Evolutionary conservation across 2,797 vertebrate species (phyloP), one percentile per base, ranked within the genome.

Genomic region (Pyrocephalus nanus): DNA sequence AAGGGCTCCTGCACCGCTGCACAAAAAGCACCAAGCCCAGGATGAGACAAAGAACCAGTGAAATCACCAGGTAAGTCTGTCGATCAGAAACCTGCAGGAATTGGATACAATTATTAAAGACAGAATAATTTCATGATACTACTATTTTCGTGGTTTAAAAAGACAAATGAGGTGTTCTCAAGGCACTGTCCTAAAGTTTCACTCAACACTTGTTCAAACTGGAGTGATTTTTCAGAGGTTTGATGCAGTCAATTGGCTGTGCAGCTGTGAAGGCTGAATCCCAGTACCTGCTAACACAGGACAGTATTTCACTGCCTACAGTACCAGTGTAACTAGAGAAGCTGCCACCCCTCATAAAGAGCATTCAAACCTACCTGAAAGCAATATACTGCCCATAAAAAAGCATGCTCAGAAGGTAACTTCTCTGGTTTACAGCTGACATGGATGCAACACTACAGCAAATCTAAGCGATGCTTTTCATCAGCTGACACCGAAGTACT

Each of bases 31-130:
- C 98, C 92, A 99, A 94, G 54, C 98, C 99, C 97, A 99, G 97
- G 73, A 98, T 97, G 91, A 99, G 95, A 96, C 99, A 99, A 51
- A 99, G 98, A 88, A 99, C 96, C 97, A 99, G 97, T 47, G 98
- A 98, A 64, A 99, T 98, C 91, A 99, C 98, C 96, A 99, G 98
- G 95, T 99, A 99, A 86, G 98, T 98, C 96, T 99, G 99, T 47
- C 99, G 98, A 97, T 99, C 99, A 15, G 99, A 99, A 47, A 99
- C 99, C 99, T 99, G 96, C 53, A 95, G 71, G 48, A 77, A 32
- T 82, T 77, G 18, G 20, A 90, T 16, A 82, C 9, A 87, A 18
- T 27, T 64, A 53, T 25, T 94, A 48, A 78, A 91, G 38, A 66
- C 32, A 67, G 36, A 72, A 27, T 29, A 32, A 40, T 21, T 40